These are phyloP conservation scores for Leptopilina clavipes DNA, from an alignment of 1,140 invertebrate genomes.

Conservation along the genomic window DNA sequence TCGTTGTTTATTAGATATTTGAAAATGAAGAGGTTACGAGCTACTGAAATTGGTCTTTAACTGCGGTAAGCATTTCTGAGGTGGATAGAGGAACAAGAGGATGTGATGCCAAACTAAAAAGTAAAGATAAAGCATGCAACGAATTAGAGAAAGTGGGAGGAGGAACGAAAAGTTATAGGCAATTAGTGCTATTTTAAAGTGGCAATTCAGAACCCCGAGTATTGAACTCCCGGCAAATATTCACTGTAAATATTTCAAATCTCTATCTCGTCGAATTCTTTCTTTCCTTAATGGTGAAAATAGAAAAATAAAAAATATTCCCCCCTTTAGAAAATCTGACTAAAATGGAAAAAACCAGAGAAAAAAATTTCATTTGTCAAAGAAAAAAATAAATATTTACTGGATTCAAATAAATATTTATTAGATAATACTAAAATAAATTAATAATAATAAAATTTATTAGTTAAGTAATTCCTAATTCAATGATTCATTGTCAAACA, in stretches of 20 bases:
- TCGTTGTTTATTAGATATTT: background rate
- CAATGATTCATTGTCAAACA: too few relatives aligned
- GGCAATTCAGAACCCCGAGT: constrained; percentile 6
- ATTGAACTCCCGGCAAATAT: constrained; percentile 5
- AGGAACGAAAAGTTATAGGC: constrained; percentile 29
- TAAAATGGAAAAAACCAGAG: too few relatives aligned
- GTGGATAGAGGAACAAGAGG: constrained; percentile 12
- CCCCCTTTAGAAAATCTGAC: too few relatives aligned
- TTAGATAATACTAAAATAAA: too few relatives aligned
- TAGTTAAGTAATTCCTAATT: too few relatives aligned
- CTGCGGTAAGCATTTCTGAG: constrained; percentile 25
- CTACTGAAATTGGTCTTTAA: constrained; percentile 7
- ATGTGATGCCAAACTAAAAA: constrained; percentile 24
- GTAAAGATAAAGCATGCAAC: constrained; percentile 21
- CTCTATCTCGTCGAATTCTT: background rate
- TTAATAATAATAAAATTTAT: too few relatives aligned
- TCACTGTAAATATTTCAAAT: constrained; percentile 16
- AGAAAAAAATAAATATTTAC: background rate
- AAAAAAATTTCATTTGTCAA: too few relatives aligned
- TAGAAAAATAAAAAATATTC: too few relatives aligned
- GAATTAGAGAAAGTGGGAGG: constrained; percentile 25
- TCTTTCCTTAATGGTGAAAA: too few relatives aligned
- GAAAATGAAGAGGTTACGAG: constrained; percentile 3
- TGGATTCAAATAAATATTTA: background rate
- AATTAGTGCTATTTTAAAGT: constrained; percentile 33